phyloP scores from a whole-genome alignment of 2,888 invertebrate genomes.

The Deilephila porcellus region DNA sequence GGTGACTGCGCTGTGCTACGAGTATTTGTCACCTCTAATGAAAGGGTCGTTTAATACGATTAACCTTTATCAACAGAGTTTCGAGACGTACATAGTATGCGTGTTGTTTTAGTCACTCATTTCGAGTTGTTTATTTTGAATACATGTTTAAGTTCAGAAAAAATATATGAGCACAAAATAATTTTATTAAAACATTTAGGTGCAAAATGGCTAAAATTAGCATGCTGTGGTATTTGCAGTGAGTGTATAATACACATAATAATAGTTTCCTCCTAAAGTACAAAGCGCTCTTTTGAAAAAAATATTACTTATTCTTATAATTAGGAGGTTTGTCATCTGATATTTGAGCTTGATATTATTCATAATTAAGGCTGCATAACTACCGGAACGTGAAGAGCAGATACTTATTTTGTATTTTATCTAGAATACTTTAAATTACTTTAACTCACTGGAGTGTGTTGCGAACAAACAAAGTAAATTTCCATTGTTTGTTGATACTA shows the following conservation, averaged over 20 bases:
- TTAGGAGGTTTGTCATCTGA: too few relatives aligned
- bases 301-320: too few relatives aligned
- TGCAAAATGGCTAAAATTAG: too few relatives aligned
- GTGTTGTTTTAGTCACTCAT: neutral
- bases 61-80: slow-evolving; percentile 20
- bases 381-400: neutral
- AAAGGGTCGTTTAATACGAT: slow-evolving; percentile 23
- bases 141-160: too few relatives aligned
- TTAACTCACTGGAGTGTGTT: neutral
- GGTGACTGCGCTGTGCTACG: neutral
- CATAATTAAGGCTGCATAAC: too few relatives aligned
- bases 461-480: neutral
- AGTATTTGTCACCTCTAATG: slow-evolving; percentile 27
- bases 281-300: too few relatives aligned
- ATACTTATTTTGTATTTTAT: neutral
- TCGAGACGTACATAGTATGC: neutral
- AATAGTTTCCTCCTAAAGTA: too few relatives aligned
- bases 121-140: neutral
- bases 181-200: too few relatives aligned
- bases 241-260: too few relatives aligned
- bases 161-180: too few relatives aligned
- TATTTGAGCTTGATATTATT: too few relatives aligned
- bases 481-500: slow-evolving; percentile 15
- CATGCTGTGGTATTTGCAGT: too few relatives aligned
- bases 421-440: neutral